A percentile compares a stretch with the other conserved stretches of the same genome.
Evolutionary conservation across 1,140 invertebrate species (phyloP).

Genomic region (Asbolus verrucosus): DNA sequence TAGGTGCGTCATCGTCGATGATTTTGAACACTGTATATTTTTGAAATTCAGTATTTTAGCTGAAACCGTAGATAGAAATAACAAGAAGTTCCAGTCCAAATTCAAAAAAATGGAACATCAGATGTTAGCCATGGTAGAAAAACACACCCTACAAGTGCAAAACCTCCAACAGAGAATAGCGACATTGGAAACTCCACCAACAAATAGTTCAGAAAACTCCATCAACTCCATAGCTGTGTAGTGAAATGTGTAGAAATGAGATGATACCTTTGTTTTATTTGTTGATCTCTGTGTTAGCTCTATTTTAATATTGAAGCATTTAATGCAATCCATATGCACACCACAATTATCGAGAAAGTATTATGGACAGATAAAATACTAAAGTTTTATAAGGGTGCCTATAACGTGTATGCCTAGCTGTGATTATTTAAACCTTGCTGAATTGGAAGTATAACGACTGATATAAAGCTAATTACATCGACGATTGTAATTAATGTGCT

Average conservation of each 20-base stretch:
- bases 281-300: slow-evolving; percentile 44
- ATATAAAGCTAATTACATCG: slow-evolving; percentile 2
- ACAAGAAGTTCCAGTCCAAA: slow-evolving; percentile 82
- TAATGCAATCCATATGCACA: slow-evolving; percentile 42
- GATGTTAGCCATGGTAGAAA: slow-evolving; percentile 69
- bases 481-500: slow-evolving; percentile 28
- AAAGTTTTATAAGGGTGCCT: slow-evolving; percentile 5
- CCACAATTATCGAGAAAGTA: slow-evolving; percentile 28
- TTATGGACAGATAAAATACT: slow-evolving; percentile 35
- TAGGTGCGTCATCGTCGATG: slow-evolving; percentile 66
- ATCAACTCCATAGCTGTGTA: slow-evolving; percentile 58
- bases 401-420: slow-evolving; percentile 49
- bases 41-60: slow-evolving; percentile 75
- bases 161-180: slow-evolving; percentile 63
- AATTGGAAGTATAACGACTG: slow-evolving; percentile 14
- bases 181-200: slow-evolving; percentile 63
- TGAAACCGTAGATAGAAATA: slow-evolving; percentile 80
- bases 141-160: slow-evolving; percentile 63
- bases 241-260: slow-evolving; percentile 19
- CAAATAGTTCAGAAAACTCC: slow-evolving; percentile 64
- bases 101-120: slow-evolving; percentile 82
- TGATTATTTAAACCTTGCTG: slow-evolving; percentile 48
- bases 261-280: slow-evolving; percentile 35
- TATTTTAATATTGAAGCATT: slow-evolving; percentile 42
- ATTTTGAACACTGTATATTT: slow-evolving; percentile 40